Evolutionary conservation across 2,113 vertebrate genomes (phyloP), one percentile per base, ranked within the genome.

Genomic region (Pseudopipra pipra): DNA sequence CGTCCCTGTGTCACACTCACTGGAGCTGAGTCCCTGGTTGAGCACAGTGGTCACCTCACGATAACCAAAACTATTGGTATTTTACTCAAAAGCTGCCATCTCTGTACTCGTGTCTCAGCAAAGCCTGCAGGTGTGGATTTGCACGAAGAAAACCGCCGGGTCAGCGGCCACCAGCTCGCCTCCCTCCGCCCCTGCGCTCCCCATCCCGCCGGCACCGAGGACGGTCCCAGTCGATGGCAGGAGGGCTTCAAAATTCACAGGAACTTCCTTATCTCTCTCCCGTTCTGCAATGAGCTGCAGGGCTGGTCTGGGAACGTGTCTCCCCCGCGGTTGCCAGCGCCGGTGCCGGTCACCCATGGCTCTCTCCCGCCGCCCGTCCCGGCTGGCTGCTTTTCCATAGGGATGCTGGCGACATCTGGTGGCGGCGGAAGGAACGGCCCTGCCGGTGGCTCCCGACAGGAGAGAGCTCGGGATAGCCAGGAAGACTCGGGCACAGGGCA

Each of bases 361-460:
- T 11, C 25, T 10, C 41, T 70, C 41, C 47, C 14, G 1, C 2
- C 6, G 5, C 47, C 24, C 18, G 1, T 2, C 41, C 49, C 54
- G 30, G 13, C 35, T 1, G 20, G 9, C 4, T 0, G 16, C 74
- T 74, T 28, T 94, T 96, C 91, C 89, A 52, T 84, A 97, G 97
- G 97, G 93, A 85, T 93, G 97, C 89, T 96, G 74, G 96, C 97
- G 97, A 97, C 98, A 98, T 97, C 98, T 98, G 97, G 97, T 98
- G 98, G 97, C 92, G 12, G 12, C 5, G 7, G 4, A 27, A 87
- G 91, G 96, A 90, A 65, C 27, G 15, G 8, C 11, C 28, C 37
- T 17, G 61, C 61, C 37, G 6, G 8, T 24, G 30, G 47, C 15
- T n/a, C 30, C 62, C 6, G 87, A 46, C 70, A 2, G 70, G 18